Evolutionary conservation across 1,140 invertebrate genomes (phyloP), one percentile per base, ranked within the genome.

Genomic region (Macrobrachium nipponense): DNA sequence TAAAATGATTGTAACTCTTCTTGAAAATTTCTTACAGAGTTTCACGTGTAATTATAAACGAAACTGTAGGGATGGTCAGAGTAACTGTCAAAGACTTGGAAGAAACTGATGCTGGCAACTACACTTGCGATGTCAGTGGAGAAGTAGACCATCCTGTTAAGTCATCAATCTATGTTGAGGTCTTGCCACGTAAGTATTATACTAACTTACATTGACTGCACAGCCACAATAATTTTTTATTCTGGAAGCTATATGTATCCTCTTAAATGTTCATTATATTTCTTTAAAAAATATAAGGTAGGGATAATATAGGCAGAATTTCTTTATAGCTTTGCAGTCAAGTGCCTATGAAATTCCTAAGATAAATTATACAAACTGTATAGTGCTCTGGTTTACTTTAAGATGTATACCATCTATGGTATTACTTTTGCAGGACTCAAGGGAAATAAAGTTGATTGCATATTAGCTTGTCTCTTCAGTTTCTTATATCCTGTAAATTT

Each of bases 101-200:
- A 15, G 81, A 83, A 36, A 83, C 72, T 15, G 81, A 83, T 58
- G 60, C 72, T 12, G 81, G 81, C 20, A 83, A 83, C n/a, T 83
- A 83, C 81, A 83, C 72, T 1, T 83, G 81, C 44, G 23, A 43
- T 20, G 59, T 83, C 51, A 60, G 64, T 11, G 60, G 68, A 2
- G 81, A 83, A 14, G 36, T 36, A n/a, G 61, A 76, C 5, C 11
- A 70, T 18, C 72, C 68, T 0, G 60, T 83, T 8, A 83, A 76
- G 70, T 36, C 59, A 14, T 43, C 60, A 20, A 73, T 83, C 27
- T 51, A 44, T 20, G 81, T 83, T 60, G 73, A 76, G 0, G 18
- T 83, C 23, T 11, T 83, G 60, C 72, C 81, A 8, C 81, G 81
- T 83, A 60, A 83, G 81, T 83, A 44, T 44, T 62, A 27, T 17